Base-by-base conservation (phyloP, 37 sponge, comb jelly and placozoan species). In the Beroe forskalii region DNA sequence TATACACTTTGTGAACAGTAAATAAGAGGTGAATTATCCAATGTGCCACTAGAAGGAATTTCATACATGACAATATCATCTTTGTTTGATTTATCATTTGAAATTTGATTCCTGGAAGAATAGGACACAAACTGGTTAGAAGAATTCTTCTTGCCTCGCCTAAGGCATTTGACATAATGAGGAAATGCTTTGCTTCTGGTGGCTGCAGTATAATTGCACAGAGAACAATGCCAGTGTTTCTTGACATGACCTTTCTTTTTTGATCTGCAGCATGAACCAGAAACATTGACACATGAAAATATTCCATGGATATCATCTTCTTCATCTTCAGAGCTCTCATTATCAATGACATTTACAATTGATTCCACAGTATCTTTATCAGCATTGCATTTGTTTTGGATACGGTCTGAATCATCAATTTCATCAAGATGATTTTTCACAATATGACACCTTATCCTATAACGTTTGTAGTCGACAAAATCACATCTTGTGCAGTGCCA, bases 381-480 rank as follows among this genome's bases (percentile, higher is more conserved):
- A 31, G 32, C 4, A 32, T 36, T 69, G 37, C 32, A 17, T 17
- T 69, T 27, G 1, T 36, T 32, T 28, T 27, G 33, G 19, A 36
- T 69, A 19, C 66, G 66, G 24, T n/a, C 66, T 27, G 31, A 22
- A 27, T 20, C 66, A 64, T 28, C 66, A 4, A 64, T 64, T 23
- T 35, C 86, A 80, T 44, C 86, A 9, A 80, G 25, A 25, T 80
- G 86, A 37, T 80, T 80, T 24, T 80, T 80, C 12, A 43, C 14
- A 0, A 80, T 38, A 80, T 80, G 86, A 44, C 55, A 80, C 55
- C 86, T 41, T 43, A 80, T 80, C 42, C 86, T 9, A 24, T 80
- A 80, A 6, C 86, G 86, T 43, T 80, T 80, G 86, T 80, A 80
- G 55, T 80, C 86, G 22, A 80, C 86, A 43, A 80, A 80, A 80